Conservation (phyloP, 2,888 invertebrate genomes). For the Xestia ashworthii region DNA sequence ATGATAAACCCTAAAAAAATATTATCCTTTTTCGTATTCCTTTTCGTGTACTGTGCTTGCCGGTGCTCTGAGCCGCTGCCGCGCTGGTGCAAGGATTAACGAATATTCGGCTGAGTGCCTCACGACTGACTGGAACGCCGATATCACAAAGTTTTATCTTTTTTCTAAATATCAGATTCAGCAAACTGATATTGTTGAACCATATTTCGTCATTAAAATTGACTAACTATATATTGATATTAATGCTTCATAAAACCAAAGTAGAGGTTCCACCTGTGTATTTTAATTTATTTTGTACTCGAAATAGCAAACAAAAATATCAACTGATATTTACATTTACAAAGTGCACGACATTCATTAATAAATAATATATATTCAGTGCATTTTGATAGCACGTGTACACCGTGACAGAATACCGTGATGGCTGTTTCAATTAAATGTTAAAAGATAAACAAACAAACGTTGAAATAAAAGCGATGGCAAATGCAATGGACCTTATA, state of each 20-base stretch:
- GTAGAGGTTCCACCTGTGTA: not conserved
- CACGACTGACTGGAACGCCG: conserved; percentile 8
- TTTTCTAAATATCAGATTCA: not conserved
- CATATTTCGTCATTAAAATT: not conserved
- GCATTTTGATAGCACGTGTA: conserved; percentile 62
- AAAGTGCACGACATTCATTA: conserved; percentile 36
- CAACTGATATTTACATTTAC: conserved; percentile 36
- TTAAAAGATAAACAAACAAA: conserved; percentile 50
- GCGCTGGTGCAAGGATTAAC: conserved; percentile 43
- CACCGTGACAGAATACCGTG: conserved; percentile 38
- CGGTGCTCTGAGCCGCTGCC: conserved; percentile 1
- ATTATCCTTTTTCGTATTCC: conserved; percentile 72
- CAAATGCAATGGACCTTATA: conserved; percentile 34
- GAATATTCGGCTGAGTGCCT: conserved; percentile 21
- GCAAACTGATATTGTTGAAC: not conserved
- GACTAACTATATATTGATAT: not conserved
- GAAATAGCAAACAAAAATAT: conserved; percentile 16
- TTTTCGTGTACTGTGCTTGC: conserved; percentile 32
- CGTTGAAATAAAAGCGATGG: conserved; percentile 51
- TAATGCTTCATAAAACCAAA: not conserved
- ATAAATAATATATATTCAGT: conserved; percentile 49
- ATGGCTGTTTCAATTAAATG: conserved; percentile 65
- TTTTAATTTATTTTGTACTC: conserved; percentile 25
- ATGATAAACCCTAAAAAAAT: conserved; percentile 77
- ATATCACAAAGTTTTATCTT: conserved; percentile 9